Conservation (phyloP, 2,888 invertebrate species). For the Pomacea canaliculata region DNA sequence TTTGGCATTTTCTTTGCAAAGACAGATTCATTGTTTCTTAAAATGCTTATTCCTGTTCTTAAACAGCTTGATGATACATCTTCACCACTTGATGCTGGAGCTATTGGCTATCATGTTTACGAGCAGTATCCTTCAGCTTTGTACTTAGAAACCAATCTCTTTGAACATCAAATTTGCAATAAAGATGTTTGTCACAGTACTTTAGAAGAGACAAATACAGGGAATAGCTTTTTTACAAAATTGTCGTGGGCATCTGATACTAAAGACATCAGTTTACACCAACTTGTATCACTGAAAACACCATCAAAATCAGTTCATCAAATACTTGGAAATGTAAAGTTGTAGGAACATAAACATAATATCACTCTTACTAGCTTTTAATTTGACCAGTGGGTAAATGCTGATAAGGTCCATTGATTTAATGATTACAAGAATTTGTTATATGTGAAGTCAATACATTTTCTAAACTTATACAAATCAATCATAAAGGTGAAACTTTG, state of each 20-base stretch:
- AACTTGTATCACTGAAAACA: not conserved
- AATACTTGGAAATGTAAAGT: too few relatives aligned
- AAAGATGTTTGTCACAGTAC: not conserved
- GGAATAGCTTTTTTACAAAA: not conserved
- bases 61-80: conserved; percentile 6
- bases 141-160: conserved; percentile 7
- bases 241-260: not conserved
- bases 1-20: conserved; percentile 21
- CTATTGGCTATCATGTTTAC: conserved; percentile 23
- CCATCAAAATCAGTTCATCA: too few relatives aligned
- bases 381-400: too few relatives aligned
- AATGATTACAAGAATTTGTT: too few relatives aligned
- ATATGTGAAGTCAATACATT: too few relatives aligned
- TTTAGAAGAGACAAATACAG: too few relatives aligned
- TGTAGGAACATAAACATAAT: too few relatives aligned
- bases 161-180: conserved; percentile 20
- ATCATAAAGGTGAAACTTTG: too few relatives aligned
- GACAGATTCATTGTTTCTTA: conserved; percentile 14
- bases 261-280: not conserved
- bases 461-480: too few relatives aligned
- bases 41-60: conserved; percentile 16
- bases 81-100: conserved; percentile 11
- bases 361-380: too few relatives aligned
- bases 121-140: conserved; percentile 21
- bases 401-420: too few relatives aligned